phyloP scores from a whole-genome alignment of 1,140 invertebrate genomes.

The Pomacea maculata region DNA sequence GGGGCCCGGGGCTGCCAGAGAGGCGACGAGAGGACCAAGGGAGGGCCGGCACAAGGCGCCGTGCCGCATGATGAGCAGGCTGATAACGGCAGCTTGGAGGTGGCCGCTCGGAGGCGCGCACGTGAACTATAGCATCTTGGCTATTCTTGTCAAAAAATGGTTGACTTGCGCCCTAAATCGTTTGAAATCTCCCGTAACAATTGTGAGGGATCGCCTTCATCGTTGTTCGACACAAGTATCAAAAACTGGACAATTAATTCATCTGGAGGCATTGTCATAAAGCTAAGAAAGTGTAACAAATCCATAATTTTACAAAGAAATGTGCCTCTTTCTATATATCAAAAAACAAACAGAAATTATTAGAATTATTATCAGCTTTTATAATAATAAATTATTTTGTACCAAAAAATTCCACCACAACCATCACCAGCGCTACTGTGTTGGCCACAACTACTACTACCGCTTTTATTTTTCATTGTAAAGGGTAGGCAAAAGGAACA shows the following conservation, averaged over 20 bases:
- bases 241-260: background rate
- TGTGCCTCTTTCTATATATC: too few relatives aligned
- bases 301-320: too few relatives aligned
- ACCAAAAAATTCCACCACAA: too few relatives aligned
- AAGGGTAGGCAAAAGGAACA: too few relatives aligned
- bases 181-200: background rate
- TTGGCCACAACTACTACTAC: too few relatives aligned
- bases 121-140: constrained; percentile 23
- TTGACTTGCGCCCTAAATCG: background rate
- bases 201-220: constrained; percentile 12
- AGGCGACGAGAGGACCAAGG: constrained; percentile 17
- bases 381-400: too few relatives aligned
- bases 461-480: too few relatives aligned
- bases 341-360: too few relatives aligned
- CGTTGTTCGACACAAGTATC: constrained; percentile 1
- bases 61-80: constrained; percentile 19
- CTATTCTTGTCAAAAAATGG: constrained; percentile 21
- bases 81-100: constrained; percentile 8
- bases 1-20: constrained; percentile 21
- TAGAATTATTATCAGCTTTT: too few relatives aligned
- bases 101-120: background rate
- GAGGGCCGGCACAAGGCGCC: constrained; percentile 13
- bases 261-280: too few relatives aligned
- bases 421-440: too few relatives aligned
- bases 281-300: too few relatives aligned